Evolutionary conservation across 2,888 invertebrate genomes (phyloP).

Genomic region (Lordiphosa andalusiaca): DNA sequence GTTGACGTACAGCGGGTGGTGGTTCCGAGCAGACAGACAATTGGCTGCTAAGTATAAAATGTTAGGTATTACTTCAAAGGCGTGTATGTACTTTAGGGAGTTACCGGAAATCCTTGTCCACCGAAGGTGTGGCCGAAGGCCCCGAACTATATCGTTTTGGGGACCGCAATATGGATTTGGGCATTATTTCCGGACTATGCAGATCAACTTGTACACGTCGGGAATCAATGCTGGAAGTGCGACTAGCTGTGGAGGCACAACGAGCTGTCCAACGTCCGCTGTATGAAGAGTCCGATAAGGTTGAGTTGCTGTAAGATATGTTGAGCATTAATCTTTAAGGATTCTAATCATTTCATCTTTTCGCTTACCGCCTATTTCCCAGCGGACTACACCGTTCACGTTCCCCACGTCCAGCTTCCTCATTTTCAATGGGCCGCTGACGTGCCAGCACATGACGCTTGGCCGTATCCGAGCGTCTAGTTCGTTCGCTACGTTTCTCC

Average conservation of each 20-base stretch:
- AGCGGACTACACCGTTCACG: slow-evolving; percentile 64
- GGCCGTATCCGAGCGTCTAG: slow-evolving; percentile 83
- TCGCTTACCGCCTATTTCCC: slow-evolving; percentile 73
- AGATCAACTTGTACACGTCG: slow-evolving; percentile 79
- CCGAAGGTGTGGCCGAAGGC: slow-evolving; percentile 79
- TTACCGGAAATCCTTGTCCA: slow-evolving; percentile 80
- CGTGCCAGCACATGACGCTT: slow-evolving; percentile 88
- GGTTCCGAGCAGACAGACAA: slow-evolving; percentile 80
- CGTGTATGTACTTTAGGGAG: slow-evolving; percentile 3
- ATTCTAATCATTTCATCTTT: neutral
- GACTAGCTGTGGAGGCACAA: slow-evolving; percentile 77
- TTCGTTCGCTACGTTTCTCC: slow-evolving; percentile 82
- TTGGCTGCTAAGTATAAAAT: slow-evolving; percentile 58
- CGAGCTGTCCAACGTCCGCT: slow-evolving; percentile 78
- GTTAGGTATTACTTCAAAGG: no score
- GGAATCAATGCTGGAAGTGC: slow-evolving; percentile 79
- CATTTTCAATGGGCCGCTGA: slow-evolving; percentile 88
- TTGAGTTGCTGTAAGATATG: slow-evolving; percentile 69
- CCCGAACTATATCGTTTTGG: slow-evolving; percentile 77
- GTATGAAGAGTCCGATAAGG: slow-evolving; percentile 79
- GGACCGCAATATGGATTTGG: slow-evolving; percentile 76
- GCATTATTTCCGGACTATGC: slow-evolving; percentile 79
- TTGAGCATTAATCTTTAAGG: no score
- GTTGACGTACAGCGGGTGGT: slow-evolving; percentile 69
- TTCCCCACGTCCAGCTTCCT: slow-evolving; percentile 78